A percentile compares a stretch with the other conserved stretches of the same genome.
Conservation (phyloP, 2,113 vertebrate genomes). For the Dicerorhinus sumatrensis region DNA sequence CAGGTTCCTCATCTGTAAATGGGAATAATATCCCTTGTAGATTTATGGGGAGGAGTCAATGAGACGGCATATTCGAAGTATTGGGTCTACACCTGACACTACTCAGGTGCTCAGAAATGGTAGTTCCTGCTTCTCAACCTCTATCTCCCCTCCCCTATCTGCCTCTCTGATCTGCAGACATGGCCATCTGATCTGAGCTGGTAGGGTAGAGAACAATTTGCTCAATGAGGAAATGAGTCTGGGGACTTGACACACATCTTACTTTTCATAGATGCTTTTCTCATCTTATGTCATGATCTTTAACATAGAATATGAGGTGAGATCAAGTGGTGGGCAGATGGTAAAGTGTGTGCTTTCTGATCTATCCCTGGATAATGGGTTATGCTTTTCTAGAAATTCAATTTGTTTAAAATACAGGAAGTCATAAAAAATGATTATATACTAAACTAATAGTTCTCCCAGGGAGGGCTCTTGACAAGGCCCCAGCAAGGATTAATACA, state of each 20-base stretch:
- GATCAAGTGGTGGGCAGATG: constrained; percentile 30
- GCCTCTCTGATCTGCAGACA: not conserved
- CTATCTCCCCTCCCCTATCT: rapidly evolving
- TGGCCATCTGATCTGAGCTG: not conserved
- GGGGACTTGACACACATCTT: not conserved
- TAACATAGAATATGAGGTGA: not conserved
- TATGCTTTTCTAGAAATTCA: constrained; percentile 60
- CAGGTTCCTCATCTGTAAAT: constrained; percentile 15
- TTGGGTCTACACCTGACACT: not conserved
- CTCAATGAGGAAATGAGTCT: not conserved
- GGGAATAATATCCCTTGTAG: not conserved
- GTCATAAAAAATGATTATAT: not conserved
- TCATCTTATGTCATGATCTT: constrained; percentile 49
- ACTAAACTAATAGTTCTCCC: constrained; percentile 52
- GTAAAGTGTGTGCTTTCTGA: constrained; percentile 55
- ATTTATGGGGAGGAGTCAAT: not conserved
- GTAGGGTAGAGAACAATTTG: not conserved
- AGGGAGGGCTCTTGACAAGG: constrained; percentile 55
- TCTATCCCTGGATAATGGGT: constrained; percentile 39
- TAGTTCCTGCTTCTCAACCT: not conserved
- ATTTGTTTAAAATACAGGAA: constrained; percentile 19
- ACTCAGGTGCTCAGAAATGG: not conserved
- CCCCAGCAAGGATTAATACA: constrained; percentile 5
- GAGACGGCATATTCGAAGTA: not conserved
- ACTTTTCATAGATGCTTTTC: constrained; percentile 38